Percentiles rank a stretch among this genome's conserved stretches.
Conservation (phyloP, 1,140 invertebrate species). For the Proales similis region DNA sequence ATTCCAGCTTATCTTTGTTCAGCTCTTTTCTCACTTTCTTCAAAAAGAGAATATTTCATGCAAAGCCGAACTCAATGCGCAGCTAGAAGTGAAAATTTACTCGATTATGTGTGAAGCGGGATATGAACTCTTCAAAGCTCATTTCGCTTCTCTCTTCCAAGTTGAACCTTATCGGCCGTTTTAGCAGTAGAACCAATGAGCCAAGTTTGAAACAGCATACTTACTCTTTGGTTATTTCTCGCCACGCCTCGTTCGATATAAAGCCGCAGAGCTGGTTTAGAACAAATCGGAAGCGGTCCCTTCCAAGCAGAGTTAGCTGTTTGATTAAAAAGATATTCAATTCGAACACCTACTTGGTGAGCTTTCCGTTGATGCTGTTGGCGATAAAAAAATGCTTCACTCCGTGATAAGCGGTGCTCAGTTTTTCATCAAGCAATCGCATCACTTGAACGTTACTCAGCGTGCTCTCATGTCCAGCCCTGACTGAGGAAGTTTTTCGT, state of each 20-base stretch:
- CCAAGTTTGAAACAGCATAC: background rate
- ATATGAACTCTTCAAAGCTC: conserved; percentile 29
- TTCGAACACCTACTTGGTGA: conserved; percentile 5
- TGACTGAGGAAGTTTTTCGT: background rate
- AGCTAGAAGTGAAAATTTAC: too few relatives aligned
- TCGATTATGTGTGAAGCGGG: background rate
- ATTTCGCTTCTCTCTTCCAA: conserved; percentile 7
- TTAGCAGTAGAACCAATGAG: background rate
- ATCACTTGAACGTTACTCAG: background rate
- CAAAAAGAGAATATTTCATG: too few relatives aligned
- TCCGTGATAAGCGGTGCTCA: conserved; percentile 20
- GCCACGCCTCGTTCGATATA: conserved; percentile 22
- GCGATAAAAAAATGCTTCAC: conserved; percentile 21
- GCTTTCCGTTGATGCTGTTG: conserved; percentile 16
- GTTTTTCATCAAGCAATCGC: conserved; percentile 21
- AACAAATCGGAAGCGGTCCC: conserved; percentile 22
- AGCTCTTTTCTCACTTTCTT: too few relatives aligned
- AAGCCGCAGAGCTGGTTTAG: conserved; percentile 30
- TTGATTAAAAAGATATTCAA: background rate
- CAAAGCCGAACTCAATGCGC: too few relatives aligned
- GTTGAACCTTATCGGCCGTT: background rate
- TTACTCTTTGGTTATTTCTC: conserved; percentile 21
- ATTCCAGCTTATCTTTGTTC: too few relatives aligned
- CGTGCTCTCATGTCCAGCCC: background rate
- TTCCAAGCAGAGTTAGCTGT: background rate